Percentiles rank a stretch among this genome's conserved stretches.
phyloP scores from a whole-genome alignment of 2,113 vertebrate genomes.

The Tachuris rubrigastra region DNA sequence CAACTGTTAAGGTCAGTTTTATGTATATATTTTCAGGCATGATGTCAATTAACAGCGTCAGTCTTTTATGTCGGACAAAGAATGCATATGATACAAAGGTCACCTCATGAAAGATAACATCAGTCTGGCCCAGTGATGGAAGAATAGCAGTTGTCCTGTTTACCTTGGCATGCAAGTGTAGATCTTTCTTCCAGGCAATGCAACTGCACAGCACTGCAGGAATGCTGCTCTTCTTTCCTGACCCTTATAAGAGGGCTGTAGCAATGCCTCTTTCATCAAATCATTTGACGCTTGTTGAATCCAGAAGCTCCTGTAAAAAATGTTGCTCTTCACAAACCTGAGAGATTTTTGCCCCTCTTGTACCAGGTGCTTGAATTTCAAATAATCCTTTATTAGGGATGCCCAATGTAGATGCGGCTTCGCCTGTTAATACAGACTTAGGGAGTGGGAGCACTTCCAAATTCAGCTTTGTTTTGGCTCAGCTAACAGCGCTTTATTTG shows the following conservation, averaged over 20 bases:
- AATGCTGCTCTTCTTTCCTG: neutral
- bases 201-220: neutral
- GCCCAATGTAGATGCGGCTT: neutral
- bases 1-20: neutral
- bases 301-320: neutral
- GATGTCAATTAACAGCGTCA: neutral
- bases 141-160: neutral
- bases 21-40: neutral
- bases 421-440: accelerated
- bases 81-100: neutral
- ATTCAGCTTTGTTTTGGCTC: neutral
- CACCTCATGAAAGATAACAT: neutral
- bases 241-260: neutral
- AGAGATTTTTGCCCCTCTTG: neutral
- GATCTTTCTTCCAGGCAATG: neutral
- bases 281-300: neutral
- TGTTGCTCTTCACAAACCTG: neutral
- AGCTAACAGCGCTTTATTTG: neutral
- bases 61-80: neutral
- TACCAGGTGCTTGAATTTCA: neutral
- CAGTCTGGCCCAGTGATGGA: neutral
- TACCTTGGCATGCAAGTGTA: neutral
- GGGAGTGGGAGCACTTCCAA: neutral
- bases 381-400: neutral
- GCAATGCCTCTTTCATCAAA: neutral